Evolutionary conservation across 2,797 vertebrate genomes (phyloP), one percentile per base, ranked within the genome.

Genomic region (Falco naumanni): DNA sequence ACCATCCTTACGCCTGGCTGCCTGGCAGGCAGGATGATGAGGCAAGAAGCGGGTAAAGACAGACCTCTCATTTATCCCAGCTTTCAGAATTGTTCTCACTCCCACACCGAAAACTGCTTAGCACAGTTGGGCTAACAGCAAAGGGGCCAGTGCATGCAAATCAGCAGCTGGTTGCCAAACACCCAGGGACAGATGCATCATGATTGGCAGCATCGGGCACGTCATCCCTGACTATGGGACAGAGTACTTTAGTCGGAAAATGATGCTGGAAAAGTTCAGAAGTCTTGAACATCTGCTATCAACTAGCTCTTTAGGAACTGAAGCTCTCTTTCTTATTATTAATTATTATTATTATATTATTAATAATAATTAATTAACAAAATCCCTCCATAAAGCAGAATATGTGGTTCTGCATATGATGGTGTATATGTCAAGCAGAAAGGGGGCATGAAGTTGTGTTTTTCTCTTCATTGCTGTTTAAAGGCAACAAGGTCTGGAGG

Each of bases 81-180:
- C 82, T 72, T 95, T 95, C 54, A 54, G 78, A 94, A 95, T 43
- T 85, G 57, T 71, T 92, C 71, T 54, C 34, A 47, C 86, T 96
- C 90, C 86, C 90, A 91, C 5, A 1, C 68, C 5, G 22, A 85
- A 93, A 94, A 60, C 77, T 83, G 61, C 93, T 89, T 66, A 70
- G 88, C 3, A 6, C 57, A 79, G 88, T 83, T 75, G 71, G 86
- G 88, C 68, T 83, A 91, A 93, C 65, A 90, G 93, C 89, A 84
- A 84, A 88, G 76, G 53, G 83, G 68, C 45, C 87, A 77, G 66
- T 2, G 4, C 29, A 66, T 51, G 64, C 88, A 90, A 65, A 94
- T 80, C 78, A 71, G 93, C 91, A 85, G 86, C 95, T 96, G 75
- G 45, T 43, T 92, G 84, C 86, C 91, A 56, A 92, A 89, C 21